Evolutionary conservation across 2,113 vertebrate genomes (phyloP).

Genomic region (Harpagus bidentatus): DNA sequence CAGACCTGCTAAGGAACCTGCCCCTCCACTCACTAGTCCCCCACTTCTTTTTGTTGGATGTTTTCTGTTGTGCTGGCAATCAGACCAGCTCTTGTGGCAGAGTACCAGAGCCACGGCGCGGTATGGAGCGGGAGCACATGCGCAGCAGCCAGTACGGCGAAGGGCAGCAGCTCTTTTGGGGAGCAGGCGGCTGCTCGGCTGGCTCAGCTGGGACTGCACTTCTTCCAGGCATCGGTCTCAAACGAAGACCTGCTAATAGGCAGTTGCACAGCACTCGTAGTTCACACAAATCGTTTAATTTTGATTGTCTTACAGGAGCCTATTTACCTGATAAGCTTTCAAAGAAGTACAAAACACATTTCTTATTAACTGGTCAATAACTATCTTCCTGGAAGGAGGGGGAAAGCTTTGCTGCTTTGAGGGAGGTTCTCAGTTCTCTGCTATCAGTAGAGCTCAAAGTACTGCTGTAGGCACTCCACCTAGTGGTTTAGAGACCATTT

Average conservation of each 20-base stretch:
- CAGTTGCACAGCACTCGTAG: fast-evolving
- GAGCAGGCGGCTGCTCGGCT: background rate
- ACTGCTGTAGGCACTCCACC: background rate
- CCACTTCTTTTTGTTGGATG: background rate
- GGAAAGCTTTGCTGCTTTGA: background rate
- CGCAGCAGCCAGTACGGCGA: background rate
- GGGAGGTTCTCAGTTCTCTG: background rate
- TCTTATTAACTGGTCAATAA: background rate
- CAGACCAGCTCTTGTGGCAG: background rate
- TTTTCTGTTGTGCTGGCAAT: background rate
- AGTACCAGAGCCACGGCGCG: background rate
- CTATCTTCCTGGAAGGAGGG: too few species aligned
- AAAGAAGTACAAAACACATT: fast-evolving
- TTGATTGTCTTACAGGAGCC: background rate
- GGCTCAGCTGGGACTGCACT: background rate
- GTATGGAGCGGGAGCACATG: background rate
- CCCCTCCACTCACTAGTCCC: background rate
- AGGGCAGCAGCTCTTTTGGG: background rate
- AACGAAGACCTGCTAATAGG: background rate
- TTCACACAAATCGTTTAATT: fast-evolving
- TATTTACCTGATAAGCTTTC: background rate
- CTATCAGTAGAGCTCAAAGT: background rate
- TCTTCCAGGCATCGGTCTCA: background rate
- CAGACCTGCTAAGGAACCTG: background rate
- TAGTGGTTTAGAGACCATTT: background rate